Base-by-base conservation (phyloP, 2,113 vertebrate species). In the Coreoperca whiteheadi region DNA sequence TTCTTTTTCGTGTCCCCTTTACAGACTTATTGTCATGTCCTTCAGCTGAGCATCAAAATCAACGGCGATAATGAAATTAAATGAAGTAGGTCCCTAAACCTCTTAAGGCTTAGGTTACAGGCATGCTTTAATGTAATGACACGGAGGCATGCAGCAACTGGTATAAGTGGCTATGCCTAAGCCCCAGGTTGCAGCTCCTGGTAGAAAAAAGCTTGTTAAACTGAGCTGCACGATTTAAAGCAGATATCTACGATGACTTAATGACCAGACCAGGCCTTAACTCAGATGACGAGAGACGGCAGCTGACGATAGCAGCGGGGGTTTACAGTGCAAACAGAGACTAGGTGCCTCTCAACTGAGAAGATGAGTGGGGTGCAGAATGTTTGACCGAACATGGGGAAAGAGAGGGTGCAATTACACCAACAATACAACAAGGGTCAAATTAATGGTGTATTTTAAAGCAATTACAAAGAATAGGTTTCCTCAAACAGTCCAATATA, bases 141-240 rank as follows among this genome's bases (percentile, higher is more conserved):
- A 46, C 41, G 70, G 72, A 79, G 83, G 82, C 81, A 85, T 79
- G 88, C 87, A 74, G 84, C 68, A 21, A 72, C 85, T 74, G 77
- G 90, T 86, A 1, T 79, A 75, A 80, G 82, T 73, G 73, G 66
- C 64, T 75, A 3, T 71, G 80, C 28, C 25, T 85, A 43, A 91
- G 86, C 89, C 77, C 8, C 69, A 32, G 90, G 63, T 56, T 41
- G 41, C 4, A 25, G 75, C 65, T 72, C 43, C 48, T 39, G 77
- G 39, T 14, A 16, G 74, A 28, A 66, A 41, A 32, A 70, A 84
- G 76, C 89, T 81, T 66, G 81, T 91, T 92, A 90, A 88, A 87
- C 63, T 61, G 81, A 89, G 81, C 87, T 64, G 41, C 50, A 32
- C 4, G 53, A 89, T 88, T n/a, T 87, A 87, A 51, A 71, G 66